phyloP scores from a whole-genome alignment of 2,888 invertebrate species.

The Hirtodrosophila trivittata region DNA sequence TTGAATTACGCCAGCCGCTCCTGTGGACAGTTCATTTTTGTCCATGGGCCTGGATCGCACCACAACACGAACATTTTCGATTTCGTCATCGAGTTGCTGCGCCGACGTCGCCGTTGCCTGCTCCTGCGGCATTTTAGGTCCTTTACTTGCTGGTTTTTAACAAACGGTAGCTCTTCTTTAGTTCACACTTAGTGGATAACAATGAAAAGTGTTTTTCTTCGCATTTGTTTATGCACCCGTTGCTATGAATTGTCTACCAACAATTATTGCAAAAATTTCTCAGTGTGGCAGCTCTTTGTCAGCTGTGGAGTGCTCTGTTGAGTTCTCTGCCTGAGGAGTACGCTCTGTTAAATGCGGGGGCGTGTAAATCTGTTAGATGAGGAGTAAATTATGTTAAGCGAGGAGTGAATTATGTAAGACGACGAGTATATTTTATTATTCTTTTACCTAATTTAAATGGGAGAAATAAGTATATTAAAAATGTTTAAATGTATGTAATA shows the following conservation, averaged over 20 bases:
- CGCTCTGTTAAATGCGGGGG: slow-evolving; percentile 32
- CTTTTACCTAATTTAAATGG: too few relatives aligned
- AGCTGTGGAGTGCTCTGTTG: not conserved
- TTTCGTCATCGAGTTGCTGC: slow-evolving; percentile 87
- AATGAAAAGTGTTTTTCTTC: slow-evolving; percentile 40
- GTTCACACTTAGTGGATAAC: slow-evolving; percentile 27
- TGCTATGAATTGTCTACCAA: slow-evolving; percentile 48
- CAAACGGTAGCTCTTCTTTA: slow-evolving; percentile 7
- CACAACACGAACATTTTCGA: slow-evolving; percentile 98
- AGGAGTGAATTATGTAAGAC: not conserved
- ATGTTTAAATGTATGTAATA: too few relatives aligned
- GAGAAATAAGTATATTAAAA: too few relatives aligned
- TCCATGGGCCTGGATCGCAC: slow-evolving; percentile 97
- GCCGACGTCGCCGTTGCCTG: slow-evolving; percentile 38
- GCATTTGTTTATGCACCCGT: slow-evolving; percentile 71
- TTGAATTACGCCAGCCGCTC: slow-evolving; percentile 89
- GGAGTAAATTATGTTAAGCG: slow-evolving; percentile 3
- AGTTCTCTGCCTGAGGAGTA: slow-evolving; percentile 2
- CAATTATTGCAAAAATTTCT: slow-evolving; percentile 32
- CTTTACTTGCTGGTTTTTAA: slow-evolving; percentile 3
- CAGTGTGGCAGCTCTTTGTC: slow-evolving; percentile 31
- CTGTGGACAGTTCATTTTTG: slow-evolving; percentile 90
- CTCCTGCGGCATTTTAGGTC: slow-evolving; percentile 69
- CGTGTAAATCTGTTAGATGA: slow-evolving; percentile 2
- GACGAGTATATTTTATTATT: not conserved